phyloP scores from a whole-genome alignment of 2,888 invertebrate genomes.

The Sepioteuthis lessoniana region DNA sequence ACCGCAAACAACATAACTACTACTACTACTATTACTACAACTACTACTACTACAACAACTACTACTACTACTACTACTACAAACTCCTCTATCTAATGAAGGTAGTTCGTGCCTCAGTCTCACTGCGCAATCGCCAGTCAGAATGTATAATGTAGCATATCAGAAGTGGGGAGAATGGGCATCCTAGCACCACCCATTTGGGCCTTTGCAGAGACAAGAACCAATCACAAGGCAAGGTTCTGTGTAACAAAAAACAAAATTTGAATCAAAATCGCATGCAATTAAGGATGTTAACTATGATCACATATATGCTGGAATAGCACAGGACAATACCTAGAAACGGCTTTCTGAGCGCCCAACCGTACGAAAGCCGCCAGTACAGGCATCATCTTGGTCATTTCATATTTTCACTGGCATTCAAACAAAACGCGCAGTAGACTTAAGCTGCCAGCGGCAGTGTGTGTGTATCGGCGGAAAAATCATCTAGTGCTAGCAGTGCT shows the following conservation, averaged over 20 bases:
- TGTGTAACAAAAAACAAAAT: conserved; percentile 56
- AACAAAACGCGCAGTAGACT: conserved; percentile 45
- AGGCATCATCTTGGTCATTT: conserved; percentile 46
- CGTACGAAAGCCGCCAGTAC: conserved; percentile 44
- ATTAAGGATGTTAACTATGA: conserved; percentile 67
- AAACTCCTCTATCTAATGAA: not conserved
- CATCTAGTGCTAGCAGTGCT: conserved; percentile 14
- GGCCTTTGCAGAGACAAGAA: conserved; percentile 36
- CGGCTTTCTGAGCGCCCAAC: conserved; percentile 49
- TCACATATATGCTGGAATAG: conserved; percentile 63
- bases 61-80: not conserved
- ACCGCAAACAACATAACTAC: not conserved
- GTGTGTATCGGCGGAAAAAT: conserved; percentile 2
- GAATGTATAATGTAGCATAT: conserved; percentile 34
- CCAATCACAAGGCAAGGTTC: conserved; percentile 45
- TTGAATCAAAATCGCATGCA: conserved; percentile 69
- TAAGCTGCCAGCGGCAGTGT: conserved; percentile 45
- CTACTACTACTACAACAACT: not conserved
- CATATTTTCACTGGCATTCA: conserved; percentile 35
- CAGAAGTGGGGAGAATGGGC: conserved; percentile 40
- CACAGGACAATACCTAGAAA: conserved; percentile 49
- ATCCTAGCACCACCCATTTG: conserved; percentile 48
- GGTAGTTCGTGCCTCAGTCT: conserved; percentile 14
- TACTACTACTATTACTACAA: not conserved
- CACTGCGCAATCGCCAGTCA: conserved; percentile 40